phyloP scores from a whole-genome alignment of 1,140 invertebrate species.

The Protaetia brevitarsis region DNA sequence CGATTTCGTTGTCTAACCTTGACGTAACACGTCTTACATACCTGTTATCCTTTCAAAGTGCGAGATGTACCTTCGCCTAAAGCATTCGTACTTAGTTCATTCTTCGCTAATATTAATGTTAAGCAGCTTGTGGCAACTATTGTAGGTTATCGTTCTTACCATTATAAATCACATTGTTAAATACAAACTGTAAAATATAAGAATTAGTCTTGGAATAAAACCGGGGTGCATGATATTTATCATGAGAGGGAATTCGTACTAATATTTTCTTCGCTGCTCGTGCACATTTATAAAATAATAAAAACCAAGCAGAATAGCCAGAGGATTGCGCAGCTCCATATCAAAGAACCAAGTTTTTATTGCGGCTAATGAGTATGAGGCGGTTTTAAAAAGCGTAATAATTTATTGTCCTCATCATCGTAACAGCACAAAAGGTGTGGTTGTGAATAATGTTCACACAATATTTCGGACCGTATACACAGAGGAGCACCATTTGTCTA shows the following conservation, averaged over 20 bases:
- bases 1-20: neutral
- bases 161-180: too few relatives aligned
- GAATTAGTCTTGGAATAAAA: too few relatives aligned
- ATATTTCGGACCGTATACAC: slow-evolving; percentile 41
- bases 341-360: neutral
- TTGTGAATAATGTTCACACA: slow-evolving; percentile 45
- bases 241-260: too few relatives aligned
- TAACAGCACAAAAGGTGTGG: slow-evolving; percentile 44
- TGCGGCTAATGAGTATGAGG: slow-evolving; percentile 26
- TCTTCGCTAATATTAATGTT: too few relatives aligned
- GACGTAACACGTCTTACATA: slow-evolving; percentile 2
- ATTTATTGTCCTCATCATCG: slow-evolving; percentile 39
- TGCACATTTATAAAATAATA: neutral
- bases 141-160: too few relatives aligned
- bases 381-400: slow-evolving; percentile 32
- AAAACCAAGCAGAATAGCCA: neutral
- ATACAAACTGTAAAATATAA: too few relatives aligned
- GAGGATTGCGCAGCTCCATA: neutral
- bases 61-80: neutral
- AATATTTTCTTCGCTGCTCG: too few relatives aligned
- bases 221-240: too few relatives aligned
- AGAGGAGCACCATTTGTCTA: slow-evolving; percentile 44
- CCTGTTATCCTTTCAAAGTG: slow-evolving; percentile 14
- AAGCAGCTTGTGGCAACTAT: too few relatives aligned
- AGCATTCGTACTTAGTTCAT: too few relatives aligned